Conservation (phyloP, 2,888 invertebrate species). For the Cenopis cana region DNA sequence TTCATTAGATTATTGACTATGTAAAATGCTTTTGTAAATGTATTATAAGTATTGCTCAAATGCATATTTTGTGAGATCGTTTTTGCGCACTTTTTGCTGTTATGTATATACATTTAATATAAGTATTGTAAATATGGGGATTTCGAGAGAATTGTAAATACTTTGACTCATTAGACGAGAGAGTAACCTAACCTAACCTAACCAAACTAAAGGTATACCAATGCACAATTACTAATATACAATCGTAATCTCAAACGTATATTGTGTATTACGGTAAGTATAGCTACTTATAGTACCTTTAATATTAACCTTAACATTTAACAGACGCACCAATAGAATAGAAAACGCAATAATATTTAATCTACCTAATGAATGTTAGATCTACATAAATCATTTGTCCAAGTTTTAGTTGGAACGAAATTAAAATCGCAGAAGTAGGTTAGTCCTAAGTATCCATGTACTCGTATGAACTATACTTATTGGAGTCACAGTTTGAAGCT, state of each 20-base stretch:
- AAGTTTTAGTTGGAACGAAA: conserved; percentile 26
- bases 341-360: conserved; percentile 62
- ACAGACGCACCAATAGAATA: conserved; percentile 74
- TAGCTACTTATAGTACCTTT: conserved; percentile 56
- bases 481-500: conserved; percentile 29
- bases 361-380: conserved; percentile 31
- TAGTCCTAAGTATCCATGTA: conserved; percentile 23
- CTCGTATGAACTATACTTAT: conserved; percentile 24
- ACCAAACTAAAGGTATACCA: conserved; percentile 79
- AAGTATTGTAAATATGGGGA: conserved; percentile 62
- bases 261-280: conserved; percentile 66
- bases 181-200: too few species aligned
- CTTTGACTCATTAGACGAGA: conserved; percentile 57
- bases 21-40: conserved; percentile 76
- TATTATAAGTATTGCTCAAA: conserved; percentile 83
- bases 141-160: conserved; percentile 63
- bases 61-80: conserved; percentile 84
- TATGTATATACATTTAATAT: conserved; percentile 76
- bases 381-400: background rate
- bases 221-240: conserved; percentile 78
- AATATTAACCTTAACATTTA: conserved; percentile 51
- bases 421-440: conserved; percentile 15
- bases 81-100: conserved; percentile 84
- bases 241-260: conserved; percentile 66
- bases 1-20: conserved; percentile 55